Evolutionary conservation across 2,797 vertebrate species (phyloP), one percentile per base, ranked within the genome.

Genomic region (Syncerus caffer): DNA sequence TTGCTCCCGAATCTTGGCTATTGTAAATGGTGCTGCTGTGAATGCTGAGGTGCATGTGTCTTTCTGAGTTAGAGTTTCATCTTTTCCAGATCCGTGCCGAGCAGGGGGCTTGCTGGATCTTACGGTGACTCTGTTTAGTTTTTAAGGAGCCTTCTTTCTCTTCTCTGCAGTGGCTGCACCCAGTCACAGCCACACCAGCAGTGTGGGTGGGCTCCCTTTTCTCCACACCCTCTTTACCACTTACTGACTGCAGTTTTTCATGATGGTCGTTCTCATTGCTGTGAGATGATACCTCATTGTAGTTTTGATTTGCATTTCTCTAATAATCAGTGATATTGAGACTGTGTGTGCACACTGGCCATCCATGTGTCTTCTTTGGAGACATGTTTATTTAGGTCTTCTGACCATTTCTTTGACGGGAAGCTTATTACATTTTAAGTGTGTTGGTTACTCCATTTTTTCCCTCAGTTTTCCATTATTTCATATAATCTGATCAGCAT

Each of bases 221-320:
- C 76, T 79, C 76, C 47, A 51, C 5, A 2, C 45, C 16, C 16
- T n/a, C 76, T 50, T 5, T 31, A 3, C 14, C 76, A 19, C 47
- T 19, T 50, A 51, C 3, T 31, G 14, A 19, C 2, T 19, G 27
- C 45, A 51, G 76, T 11, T 79, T 31, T 50, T 50, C 3, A 0
- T n/a, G 76, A n/a, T 21, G 29, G 16, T 17, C 0, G 0, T 79
- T n/a, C 10, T 50, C 9, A 79, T 2, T 45, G 15, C 6, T 50
- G 45, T n/a, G 76, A 79, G 27, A 5, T 79, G 29, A n/a, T 19
- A 2, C 76, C 45, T 79, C 76, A 31, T 4, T 79, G 29, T 12
- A 19, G 45, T 50, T 31, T 21, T 79, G 16, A 79, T 19, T 31
- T 79, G 27, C 27, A 6, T 19, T 79, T 31, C 27, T 79, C 76